phyloP scores from a whole-genome alignment of 92 coral and sea anemone genomes.

The Porites lobata region DNA sequence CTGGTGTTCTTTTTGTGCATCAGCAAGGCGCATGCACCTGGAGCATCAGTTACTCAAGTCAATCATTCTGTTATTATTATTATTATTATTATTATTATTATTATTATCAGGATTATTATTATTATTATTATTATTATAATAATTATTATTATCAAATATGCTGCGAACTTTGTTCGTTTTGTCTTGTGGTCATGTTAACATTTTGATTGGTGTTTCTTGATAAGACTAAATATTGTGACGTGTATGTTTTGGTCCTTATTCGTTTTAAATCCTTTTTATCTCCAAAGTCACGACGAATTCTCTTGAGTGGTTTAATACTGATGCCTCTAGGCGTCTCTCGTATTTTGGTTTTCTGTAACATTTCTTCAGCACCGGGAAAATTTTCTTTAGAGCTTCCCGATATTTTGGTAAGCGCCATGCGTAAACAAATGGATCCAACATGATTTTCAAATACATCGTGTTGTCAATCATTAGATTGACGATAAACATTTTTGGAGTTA shows the following conservation, averaged over 20 bases:
- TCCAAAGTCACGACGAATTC: constrained; percentile 11
- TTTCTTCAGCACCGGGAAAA: neutral
- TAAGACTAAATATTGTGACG: too few species aligned
- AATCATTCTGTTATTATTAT: too few species aligned
- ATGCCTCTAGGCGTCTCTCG: neutral
- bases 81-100: too few species aligned
- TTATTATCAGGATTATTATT: too few species aligned
- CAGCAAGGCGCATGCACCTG: too few species aligned
- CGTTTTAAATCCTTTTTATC: neutral
- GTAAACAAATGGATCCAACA: constrained; percentile 35
- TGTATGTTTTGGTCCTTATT: neutral
- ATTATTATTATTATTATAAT: too few species aligned
- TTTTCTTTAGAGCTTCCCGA: neutral
- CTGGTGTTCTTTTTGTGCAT: too few species aligned
- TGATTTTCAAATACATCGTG: constrained; percentile 6
- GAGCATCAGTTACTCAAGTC: too few species aligned
- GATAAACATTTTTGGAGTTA: neutral
- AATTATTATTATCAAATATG: too few species aligned
- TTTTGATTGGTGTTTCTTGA: too few species aligned
- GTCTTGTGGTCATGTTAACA: too few species aligned
- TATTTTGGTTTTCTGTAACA: neutral
- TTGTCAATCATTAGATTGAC: constrained; percentile 9
- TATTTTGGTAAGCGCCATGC: constrained; percentile 38
- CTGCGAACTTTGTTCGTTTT: too few species aligned
- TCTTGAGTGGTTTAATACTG: neutral